Conservation (phyloP, 2,797 vertebrate genomes). For the Acanthopagrus latus region DNA sequence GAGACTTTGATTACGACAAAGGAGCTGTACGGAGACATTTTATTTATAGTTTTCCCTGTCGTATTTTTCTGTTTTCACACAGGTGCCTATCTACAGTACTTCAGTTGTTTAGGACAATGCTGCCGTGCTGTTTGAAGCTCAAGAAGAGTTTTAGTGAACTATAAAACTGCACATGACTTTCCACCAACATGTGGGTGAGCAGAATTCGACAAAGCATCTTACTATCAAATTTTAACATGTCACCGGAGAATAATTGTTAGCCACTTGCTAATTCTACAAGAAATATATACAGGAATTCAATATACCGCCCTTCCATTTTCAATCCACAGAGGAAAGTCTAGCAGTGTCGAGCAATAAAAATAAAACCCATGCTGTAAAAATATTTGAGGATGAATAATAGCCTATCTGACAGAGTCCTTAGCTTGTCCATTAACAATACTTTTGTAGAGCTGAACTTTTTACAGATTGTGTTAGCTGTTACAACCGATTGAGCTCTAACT, state of each 20-base stretch:
- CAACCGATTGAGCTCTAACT: constrained; percentile 27
- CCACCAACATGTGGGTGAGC: too few species aligned
- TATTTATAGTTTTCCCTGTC: too few species aligned
- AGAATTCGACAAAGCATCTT: neutral
- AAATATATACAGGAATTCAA: neutral
- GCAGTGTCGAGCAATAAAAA: neutral
- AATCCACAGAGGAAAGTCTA: neutral
- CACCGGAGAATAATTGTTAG: neutral
- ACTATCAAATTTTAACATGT: neutral
- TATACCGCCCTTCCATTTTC: neutral
- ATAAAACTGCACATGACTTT: neutral
- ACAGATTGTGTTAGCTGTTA: constrained; percentile 6
- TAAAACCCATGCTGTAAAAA: neutral
- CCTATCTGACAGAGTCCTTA: constrained; percentile 12
- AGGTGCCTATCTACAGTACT: too few species aligned
- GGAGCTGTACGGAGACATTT: too few species aligned
- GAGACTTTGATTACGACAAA: too few species aligned
- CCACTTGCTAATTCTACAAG: neutral
- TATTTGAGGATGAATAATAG: constrained; percentile 9
- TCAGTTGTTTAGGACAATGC: too few species aligned
- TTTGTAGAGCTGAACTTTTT: neutral
- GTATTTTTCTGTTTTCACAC: too few species aligned
- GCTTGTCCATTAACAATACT: constrained; percentile 12
- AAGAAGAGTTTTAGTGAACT: neutral
- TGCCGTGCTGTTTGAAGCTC: too few species aligned